phyloP scores from a whole-genome alignment of 2,797 vertebrate species.

The Poecilia velifera region DNA sequence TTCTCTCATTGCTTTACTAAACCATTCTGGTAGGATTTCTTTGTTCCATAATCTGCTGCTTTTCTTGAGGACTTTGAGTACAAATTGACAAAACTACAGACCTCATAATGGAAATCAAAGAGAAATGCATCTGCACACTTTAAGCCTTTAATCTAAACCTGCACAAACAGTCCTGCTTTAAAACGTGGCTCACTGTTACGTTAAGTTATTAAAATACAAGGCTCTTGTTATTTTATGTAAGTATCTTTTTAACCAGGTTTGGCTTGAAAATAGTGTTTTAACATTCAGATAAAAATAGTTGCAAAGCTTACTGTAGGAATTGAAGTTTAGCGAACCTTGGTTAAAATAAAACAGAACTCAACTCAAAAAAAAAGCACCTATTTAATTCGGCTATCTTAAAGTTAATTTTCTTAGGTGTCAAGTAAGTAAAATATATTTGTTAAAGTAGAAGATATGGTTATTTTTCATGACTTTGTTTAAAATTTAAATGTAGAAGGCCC shows the following conservation, averaged over 20 bases:
- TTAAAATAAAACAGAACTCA: not conserved
- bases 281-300: not conserved
- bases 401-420: not conserved
- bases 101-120: not conserved
- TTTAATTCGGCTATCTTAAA: not conserved
- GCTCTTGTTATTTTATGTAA: not conserved
- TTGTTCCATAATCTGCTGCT: not conserved
- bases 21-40: not conserved
- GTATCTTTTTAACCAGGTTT: not conserved
- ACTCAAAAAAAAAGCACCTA: not conserved
- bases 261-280: not conserved
- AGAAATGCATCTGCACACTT: not conserved
- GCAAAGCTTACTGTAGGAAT: not conserved
- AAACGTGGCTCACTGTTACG: not conserved
- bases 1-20: not conserved
- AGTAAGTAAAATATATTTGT: not conserved
- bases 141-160: not conserved
- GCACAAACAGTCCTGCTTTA: not conserved
- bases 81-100: not conserved
- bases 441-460: not conserved
- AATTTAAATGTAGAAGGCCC: not conserved
- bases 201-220: not conserved
- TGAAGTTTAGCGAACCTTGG: not conserved
- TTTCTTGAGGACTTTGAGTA: not conserved
- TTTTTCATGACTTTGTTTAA: not conserved